Conservation (phyloP, 35 echinoderm and acorn worm species). For the Heliocidaris erythrogramma region DNA sequence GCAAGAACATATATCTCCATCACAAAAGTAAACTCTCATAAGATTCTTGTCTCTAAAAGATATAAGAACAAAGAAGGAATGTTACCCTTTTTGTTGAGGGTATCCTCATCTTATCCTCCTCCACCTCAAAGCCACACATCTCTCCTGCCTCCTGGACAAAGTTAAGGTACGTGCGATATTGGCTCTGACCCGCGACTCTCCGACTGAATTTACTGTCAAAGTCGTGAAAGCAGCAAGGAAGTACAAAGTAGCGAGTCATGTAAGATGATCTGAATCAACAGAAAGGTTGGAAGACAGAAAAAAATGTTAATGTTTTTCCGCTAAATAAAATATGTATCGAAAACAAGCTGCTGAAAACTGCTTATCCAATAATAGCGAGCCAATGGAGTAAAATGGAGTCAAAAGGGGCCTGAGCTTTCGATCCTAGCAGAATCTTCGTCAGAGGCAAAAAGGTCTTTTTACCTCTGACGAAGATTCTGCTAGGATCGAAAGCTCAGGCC, state of each 20-base stretch:
- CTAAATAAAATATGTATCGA: too few species aligned
- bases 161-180: slow-evolving; percentile 87
- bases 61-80: too few species aligned
- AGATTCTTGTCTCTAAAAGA: too few species aligned
- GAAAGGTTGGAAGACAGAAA: background rate
- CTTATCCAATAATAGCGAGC: too few species aligned
- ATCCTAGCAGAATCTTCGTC: too few species aligned
- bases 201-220: slow-evolving; percentile 80
- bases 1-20: background rate
- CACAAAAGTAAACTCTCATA: background rate
- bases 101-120: slow-evolving; percentile 86
- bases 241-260: slow-evolving; percentile 81
- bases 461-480: too few species aligned
- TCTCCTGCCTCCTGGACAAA: slow-evolving; percentile 76
- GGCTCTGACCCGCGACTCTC: slow-evolving; percentile 49
- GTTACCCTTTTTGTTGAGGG: slow-evolving; percentile 91
- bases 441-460: too few species aligned
- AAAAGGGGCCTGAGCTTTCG: too few species aligned
- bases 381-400: too few species aligned
- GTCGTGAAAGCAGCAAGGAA: slow-evolving; percentile 95
- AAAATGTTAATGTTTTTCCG: background rate
- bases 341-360: too few species aligned
- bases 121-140: slow-evolving; percentile 77
- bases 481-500: too few species aligned
- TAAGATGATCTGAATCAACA: slow-evolving; percentile 62